Base-by-base conservation (phyloP, 2,888 invertebrate genomes). In the Nebria brevicollis region DNA sequence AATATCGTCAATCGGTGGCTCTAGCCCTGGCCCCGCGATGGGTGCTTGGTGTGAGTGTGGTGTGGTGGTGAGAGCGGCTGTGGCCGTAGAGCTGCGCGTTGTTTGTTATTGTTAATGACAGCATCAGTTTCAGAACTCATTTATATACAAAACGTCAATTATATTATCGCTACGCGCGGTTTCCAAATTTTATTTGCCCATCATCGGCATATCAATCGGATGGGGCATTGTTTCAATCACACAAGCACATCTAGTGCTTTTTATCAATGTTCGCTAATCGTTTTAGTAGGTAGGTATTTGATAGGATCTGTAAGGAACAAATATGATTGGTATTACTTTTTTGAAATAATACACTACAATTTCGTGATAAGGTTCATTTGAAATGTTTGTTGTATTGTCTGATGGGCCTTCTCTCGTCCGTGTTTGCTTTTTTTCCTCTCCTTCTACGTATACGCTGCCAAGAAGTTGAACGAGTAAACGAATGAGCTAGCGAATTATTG, bases 131-230 rank as follows among this genome's bases (percentile, higher is more conserved):
- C 81, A 80, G 85, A 86, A 87, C 87, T 88, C 88, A 88, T 89
- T 89, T 88, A 89, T 88, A 88, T 88, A 86, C 86, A 85, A 87
- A 87, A 88, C 88, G 88, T 89, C 88, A 88, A 88, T 89, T 89
- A 88, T 87, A 88, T 88, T 80, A 54, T 54, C 54, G 54, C 54
- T 54, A 54, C 54, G 54, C 54, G 54, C 11, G 7, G 54, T 54
- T 54, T 54, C 54, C 54, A 54, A 54, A 54, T 54, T 54, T 54
- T 54, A 54, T 54, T 54, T 54, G 54, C 13, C 54, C 54, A 54
- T 54, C 54, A 54, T 54, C 54, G 54, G 13, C 54, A 13, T 54
- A 54, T 54, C 54, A 54, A 54, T 54, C 54, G 54, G 54, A 8
- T 7, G 34, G 34, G 34, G 34, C 34, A 7, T 54, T 54, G 54